Evolutionary conservation across 2,113 vertebrate genomes (phyloP), one percentile per base, ranked within the genome.

Genomic region (Salvelinus sp.): DNA sequence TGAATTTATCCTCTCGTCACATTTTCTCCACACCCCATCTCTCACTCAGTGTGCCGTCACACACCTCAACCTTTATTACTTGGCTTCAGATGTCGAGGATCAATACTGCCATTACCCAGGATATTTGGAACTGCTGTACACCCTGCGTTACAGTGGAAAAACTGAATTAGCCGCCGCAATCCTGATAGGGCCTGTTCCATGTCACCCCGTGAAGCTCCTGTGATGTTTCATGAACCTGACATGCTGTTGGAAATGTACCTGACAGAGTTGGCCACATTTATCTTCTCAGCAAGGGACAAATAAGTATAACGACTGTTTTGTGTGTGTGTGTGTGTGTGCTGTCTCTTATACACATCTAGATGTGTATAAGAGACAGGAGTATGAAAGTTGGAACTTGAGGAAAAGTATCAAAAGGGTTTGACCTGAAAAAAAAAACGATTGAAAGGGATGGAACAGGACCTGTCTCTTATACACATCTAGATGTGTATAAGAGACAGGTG

Each of bases 41-140:
- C 77, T 90, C 79, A 80, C 74, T 28, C 79, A 73, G 79, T 82
- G 78, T 4, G 79, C 87, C 60, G 82, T 89, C 85, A 83, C 79
- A 85, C 86, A 82, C 81, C 75, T 77, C 75, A 82, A 78, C 80
- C 77, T 82, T 84, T 79, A 79, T 80, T 80, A 58, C 74, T 1
- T 5, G 20, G 77, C 75, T 80, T 76, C 80, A 70, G 82, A 75
- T 54, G 30, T 66, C 63, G 71, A 72, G 77, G 82, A 90, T 87
- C 88, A 88, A 85, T 84, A 79, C 23, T 38, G 74, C 80, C 82
- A 80, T 85, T 85, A 87, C 71, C 47, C 16, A 18, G 20, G 63
- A 82, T 73, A 77, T 74, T 78, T 33, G 77, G 81, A 38, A 73
- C 70, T 50, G 74, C 70, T 75, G 74, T 77, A 77, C 73, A 27